phyloP scores from a whole-genome alignment of 2,888 invertebrate genomes.

The Hybos culiciformis region DNA sequence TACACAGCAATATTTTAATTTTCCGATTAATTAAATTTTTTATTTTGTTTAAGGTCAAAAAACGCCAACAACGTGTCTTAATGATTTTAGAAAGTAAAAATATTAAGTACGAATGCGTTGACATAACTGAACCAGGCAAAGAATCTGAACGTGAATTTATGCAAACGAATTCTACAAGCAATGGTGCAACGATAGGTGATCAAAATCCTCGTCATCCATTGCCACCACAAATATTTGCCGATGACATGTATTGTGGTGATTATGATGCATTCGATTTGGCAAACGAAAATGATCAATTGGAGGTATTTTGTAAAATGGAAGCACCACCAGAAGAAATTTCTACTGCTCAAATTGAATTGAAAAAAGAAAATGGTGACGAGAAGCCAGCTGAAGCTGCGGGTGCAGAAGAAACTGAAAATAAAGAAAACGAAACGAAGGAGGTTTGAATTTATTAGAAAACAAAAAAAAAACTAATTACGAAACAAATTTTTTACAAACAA shows the following conservation, averaged over 20 bases:
- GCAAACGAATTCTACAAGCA: constrained; percentile 71
- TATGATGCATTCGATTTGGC: constrained; percentile 86
- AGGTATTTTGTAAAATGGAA: constrained; percentile 65
- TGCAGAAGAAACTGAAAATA: constrained; percentile 23
- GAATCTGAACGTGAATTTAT: constrained; percentile 82
- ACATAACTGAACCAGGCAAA: constrained; percentile 87
- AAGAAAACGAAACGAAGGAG: constrained; percentile 24
- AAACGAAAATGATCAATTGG: constrained; percentile 79
- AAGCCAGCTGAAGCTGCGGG: constrained; percentile 32
- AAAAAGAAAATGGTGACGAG: constrained; percentile 27
- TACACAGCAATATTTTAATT: not conserved
- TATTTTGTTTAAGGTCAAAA: constrained; percentile 63
- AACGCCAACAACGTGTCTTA: constrained; percentile 83
- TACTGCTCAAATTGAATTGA: constrained; percentile 37
- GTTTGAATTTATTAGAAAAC: constrained; percentile 22
- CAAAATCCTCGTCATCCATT: constrained; percentile 63
- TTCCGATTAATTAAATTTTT: not conserved
- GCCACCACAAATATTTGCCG: constrained; percentile 91
- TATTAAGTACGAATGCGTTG: constrained; percentile 79
- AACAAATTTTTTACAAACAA: no score
- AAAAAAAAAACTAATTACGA: constrained; percentile 6
- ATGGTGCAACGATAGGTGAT: constrained; percentile 59
- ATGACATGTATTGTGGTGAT: constrained; percentile 76
- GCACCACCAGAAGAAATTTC: constrained; percentile 42
- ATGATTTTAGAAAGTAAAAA: constrained; percentile 88